Base-by-base conservation (phyloP, 2,797 vertebrate species). In the Melanotaenia maccullochi region DNA sequence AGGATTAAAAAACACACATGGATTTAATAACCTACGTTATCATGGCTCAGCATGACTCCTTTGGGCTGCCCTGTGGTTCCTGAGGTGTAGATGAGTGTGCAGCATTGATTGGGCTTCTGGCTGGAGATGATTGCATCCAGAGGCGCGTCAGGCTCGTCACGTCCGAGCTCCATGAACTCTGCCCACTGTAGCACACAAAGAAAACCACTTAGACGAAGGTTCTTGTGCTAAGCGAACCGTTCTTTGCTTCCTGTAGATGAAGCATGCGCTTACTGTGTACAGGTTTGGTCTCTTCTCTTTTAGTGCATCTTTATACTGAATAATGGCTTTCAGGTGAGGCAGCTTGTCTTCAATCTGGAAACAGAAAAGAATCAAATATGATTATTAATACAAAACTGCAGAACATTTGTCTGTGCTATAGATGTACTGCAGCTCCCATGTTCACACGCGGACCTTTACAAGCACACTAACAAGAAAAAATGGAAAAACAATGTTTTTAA, bases 31-130 rank as follows among this genome's bases (percentile, higher is more conserved):
- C 96, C 95, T 55, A 98, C 97, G 0, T 99, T 99, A 90, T 99
- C 97, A 0, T 99, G 98, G 68, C 97, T 99, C 4, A 99, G 95
- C 98, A 99, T 98, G 28, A 97, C 96, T 2, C 96, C 98, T 81
- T 98, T 99, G 11, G 98, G 97, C 60, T 93, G 87, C 0, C 96
- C 97, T 0, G 92, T 95, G 63, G 97, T 99, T 38, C 98, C 98
- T 0, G 97, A 98, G 33, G 98, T 99, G 73, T 98, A 99, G 81
- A 99, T 97, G 61, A 99, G 88, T 0, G 93, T 94, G 30, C 97
- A 98, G 74, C 98, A 99, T 81, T 99, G 96, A 82, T 95, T 99
- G 9, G 96, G 93, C 78, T 95, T 97, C 93, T 97, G 97, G 4
- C 83, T 91, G 0, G 80, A 63, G 36, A 98, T 90, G 83, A 97